Base-by-base conservation (phyloP, 2,113 vertebrate genomes). In the Maccullochella peelii region DNA sequence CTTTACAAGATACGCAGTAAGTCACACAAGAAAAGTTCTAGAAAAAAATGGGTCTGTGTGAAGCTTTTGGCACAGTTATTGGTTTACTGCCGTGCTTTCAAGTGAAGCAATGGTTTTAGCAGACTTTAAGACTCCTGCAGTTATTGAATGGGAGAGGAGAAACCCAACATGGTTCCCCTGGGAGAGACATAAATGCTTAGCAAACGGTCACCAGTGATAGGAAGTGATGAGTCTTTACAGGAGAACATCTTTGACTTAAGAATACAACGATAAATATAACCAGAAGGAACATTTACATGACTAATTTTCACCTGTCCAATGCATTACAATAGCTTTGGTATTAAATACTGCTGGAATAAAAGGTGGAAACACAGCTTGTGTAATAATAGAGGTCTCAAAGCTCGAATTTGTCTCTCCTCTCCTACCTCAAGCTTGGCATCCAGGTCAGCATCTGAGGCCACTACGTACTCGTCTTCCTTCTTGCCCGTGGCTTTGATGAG, bases 401-500 rank as follows among this genome's bases (percentile, higher is more conserved):
- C 7, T 27, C 8, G 0, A 20, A 15, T 12, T 27, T 0, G 8
- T 54, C 4, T 40, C 16, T 61, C 38, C 36, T 15, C 15, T 72
- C 44, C 23, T 92, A 96, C 96, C 96, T 97, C 94, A 0, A 95
- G 93, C 86, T 97, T 97, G 65, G 95, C 95, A 47, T 96, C 96
- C 87, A 97, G 92, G 52, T 98, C 96, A 0, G 96, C 96, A 2
- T 97, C 96, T 0, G 96, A 97, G 0, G 94, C 96, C 90, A 96
- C 95, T 73, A 96, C 93, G 14, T 95, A 93, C 54, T 97, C 95
- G 33, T 97, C 96, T 90, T 97, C 94, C 82, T 97, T 97, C 88
- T 97, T 97, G 27, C 97, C 97, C 0, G 97, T 97, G 80, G 96
- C 97, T 91, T 97, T 96, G 86, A 96, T 97, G 66, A 98, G 92